A percentile compares a stretch with the other conserved stretches of the same genome.
These are phyloP conservation scores for Scylla paramamosain DNA, from an alignment of 1,140 invertebrate genomes.

Conservation along the genomic window DNA sequence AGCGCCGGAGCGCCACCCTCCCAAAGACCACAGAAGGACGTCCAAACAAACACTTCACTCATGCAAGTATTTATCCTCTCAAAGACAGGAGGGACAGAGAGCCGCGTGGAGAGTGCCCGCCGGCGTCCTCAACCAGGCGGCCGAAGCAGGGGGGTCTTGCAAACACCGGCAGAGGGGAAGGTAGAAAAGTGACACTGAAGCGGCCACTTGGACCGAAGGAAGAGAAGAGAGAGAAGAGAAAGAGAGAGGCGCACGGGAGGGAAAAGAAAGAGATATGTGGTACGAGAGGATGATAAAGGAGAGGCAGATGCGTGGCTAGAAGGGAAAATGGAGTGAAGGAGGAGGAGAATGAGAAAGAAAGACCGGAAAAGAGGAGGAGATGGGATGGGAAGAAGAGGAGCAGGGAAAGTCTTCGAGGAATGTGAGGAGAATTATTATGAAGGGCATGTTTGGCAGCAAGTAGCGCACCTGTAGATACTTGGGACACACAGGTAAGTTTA, in stretches of 20 bases:
- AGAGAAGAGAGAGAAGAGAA: background rate
- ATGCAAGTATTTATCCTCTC: background rate
- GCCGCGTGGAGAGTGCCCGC: background rate
- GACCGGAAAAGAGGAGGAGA: background rate
- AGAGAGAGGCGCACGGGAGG: background rate
- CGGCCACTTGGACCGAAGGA: background rate
- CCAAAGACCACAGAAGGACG: background rate
- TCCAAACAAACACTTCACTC: constrained; percentile 12
- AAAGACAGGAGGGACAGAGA: background rate
- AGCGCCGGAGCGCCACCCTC: background rate
- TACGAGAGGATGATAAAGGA: background rate
- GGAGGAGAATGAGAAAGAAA: background rate
- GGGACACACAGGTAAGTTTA: no score
- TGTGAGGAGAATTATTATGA: background rate
- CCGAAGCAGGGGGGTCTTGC: background rate
- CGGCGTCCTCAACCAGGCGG: background rate
- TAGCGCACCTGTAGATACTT: background rate
- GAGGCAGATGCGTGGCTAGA: background rate
- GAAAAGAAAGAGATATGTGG: background rate
- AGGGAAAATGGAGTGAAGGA: background rate
- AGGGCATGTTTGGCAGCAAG: background rate
- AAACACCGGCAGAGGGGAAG: background rate
- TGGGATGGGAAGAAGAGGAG: background rate
- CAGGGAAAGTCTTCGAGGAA: background rate
- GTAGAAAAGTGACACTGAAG: background rate